Percentiles rank a stretch among this genome's conserved stretches.
These are phyloP conservation scores for Chironomus striatipennis DNA, from an alignment of 1,140 invertebrate genomes.

Conservation along the genomic window DNA sequence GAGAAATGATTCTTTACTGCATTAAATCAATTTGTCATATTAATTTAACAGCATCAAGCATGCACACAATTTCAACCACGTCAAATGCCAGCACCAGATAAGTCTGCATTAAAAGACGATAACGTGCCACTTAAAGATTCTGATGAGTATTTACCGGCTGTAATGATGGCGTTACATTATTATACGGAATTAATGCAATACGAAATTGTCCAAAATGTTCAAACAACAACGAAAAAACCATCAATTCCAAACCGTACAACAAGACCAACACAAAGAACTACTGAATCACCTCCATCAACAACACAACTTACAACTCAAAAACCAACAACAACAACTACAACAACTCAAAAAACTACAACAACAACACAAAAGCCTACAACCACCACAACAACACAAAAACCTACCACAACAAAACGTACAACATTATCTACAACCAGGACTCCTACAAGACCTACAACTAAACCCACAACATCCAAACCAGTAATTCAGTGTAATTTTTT, in stretches of 20 bases:
- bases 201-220: constrained; percentile 27
- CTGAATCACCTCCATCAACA: constrained; percentile 8
- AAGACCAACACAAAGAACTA: not conserved
- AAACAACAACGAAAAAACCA: constrained; percentile 25
- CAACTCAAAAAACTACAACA: constrained; percentile 29
- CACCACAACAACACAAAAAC: constrained; percentile 33
- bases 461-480: not conserved
- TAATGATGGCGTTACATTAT: constrained; percentile 39
- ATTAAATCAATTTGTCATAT: constrained; percentile 1
- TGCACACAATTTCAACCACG: not conserved
- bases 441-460: constrained; percentile 18
- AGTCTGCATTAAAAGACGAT: constrained; percentile 1
- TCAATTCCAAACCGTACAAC: not conserved
- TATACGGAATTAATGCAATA: constrained; percentile 40
- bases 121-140: not conserved
- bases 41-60: not conserved
- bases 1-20: not conserved
- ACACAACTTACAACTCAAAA: not conserved
- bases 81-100: not conserved
- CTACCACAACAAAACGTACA: constrained; percentile 29
- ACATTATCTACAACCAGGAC: constrained; percentile 30
- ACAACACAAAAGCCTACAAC: constrained; percentile 31
- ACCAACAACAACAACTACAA: not conserved
- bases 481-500: not conserved
- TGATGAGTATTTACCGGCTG: constrained; percentile 36